Base-by-base conservation (phyloP, 2,113 vertebrate genomes). In the Pholis gunnellus region DNA sequence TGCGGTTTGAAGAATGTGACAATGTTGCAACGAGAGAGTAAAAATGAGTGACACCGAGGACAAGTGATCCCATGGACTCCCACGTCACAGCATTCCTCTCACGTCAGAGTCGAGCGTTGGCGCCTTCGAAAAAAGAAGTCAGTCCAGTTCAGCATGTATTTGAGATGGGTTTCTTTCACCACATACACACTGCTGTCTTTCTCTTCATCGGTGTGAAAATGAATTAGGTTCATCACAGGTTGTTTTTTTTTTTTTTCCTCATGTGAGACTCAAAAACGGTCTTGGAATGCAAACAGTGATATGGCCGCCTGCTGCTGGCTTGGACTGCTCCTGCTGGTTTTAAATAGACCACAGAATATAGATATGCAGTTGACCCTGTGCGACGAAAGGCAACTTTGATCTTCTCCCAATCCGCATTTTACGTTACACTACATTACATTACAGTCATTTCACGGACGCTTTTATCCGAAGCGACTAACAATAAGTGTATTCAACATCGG, bases 321-420 rank as follows among this genome's bases (percentile, higher is more conserved):
- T 57, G 72, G 68, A 17, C 81, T 54, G 67, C 83, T 75, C 73
- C 56, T 63, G 6, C 88, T 46, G 25, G 56, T 67, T 94, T 92
- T 87, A 87, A 91, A 93, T 93, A 91, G 86, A 79, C 36, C 64
- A 59, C 11, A 92, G 82, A 83, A 85, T 88, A 91, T 85, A 89
- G 83, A 82, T 80, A 72, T 83, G 36, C 77, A 72, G 72, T 42
- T 86, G 82, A 90, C 83, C 66, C 54, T 17, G 61, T 78, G 72
- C 20, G 70, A 75, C 42, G 76, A 92, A 85, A 84, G 86, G 73
- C 48, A 83, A 74, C 72, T 89, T 75, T 83, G 83, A 92, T 87
- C 83, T 84, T 79, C 81, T 83, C 79, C 70, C 73, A 68, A 59
- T 86, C 83, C n/a, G n/a, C n/a, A n/a, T n/a, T n/a, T n/a, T n/a